Base-by-base conservation (phyloP, 2,113 vertebrate species). In the Baryphthengus martii region DNA sequence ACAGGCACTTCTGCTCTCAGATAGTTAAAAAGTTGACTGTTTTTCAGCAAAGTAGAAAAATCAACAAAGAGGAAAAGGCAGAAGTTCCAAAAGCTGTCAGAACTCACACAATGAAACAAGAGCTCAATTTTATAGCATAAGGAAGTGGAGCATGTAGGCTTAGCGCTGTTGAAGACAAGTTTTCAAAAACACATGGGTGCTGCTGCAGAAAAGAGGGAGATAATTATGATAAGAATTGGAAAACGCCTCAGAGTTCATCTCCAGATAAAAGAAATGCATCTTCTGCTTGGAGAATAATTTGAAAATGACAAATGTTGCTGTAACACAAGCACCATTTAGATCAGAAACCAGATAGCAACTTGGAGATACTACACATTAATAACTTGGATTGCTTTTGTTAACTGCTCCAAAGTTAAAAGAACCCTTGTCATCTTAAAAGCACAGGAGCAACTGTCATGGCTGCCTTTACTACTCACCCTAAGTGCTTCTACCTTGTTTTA, bases 251-350 rank as follows among this genome's bases (percentile, higher is more conserved):
- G 50, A 81, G 56, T 17, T 49, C 0, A 8, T 81, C 68, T 75
- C n/a, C 42, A 92, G 94, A 95, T 93, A 89, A 56, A 52, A 70
- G 39, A 87, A 89, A 95, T 67, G 37, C 5, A 90, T 52, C 39
- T 35, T 62, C 50, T 12, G 65, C 59, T 86, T 65, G 39, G 73
- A 90, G 73, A 89, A 74, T 71, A 89, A 95, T 95, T 89, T 93
- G 93, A 93, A 96, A 84, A 75, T 92, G 95, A 95, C 11, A 9
- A 93, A 96, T 95, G 94, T 61, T 90, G 76, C 89, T 91, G 3
- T 92, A 92, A 93, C 11, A 7, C 35, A 81, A 95, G 70, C 39
- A 44, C 39, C 62, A 67, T 93, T 93, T 92, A 95, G 96, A 96
- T 97, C 28, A 93, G 76, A 77, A 92, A 77, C 18, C 40, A 77